phyloP scores from a whole-genome alignment of 2,888 invertebrate species.

The Melinaea menophilus region DNA sequence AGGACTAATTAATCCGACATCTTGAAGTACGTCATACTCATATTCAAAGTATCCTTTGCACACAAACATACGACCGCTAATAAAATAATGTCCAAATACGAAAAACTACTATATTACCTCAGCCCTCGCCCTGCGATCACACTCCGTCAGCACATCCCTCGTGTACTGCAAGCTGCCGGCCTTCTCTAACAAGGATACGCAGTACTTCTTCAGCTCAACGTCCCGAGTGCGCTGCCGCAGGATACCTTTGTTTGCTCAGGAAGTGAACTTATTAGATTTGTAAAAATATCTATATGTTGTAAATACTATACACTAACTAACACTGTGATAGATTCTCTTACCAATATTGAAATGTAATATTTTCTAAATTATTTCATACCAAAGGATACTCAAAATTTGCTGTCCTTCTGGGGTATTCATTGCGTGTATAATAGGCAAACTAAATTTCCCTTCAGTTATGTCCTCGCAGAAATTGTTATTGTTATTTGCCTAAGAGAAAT shows the following conservation, averaged over 20 bases:
- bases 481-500: slow-evolving; percentile 45
- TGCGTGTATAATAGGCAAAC: slow-evolving; percentile 93
- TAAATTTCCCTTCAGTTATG: slow-evolving; percentile 94
- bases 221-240: slow-evolving; percentile 82
- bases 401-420: slow-evolving; percentile 83
- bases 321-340: too few relatives aligned
- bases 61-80: too few relatives aligned
- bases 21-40: too few relatives aligned
- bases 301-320: too few relatives aligned
- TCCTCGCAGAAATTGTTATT: slow-evolving; percentile 95
- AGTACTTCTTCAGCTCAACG: slow-evolving; percentile 90
- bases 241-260: slow-evolving; percentile 18
- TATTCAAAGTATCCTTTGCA: too few relatives aligned
- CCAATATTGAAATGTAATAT: too few relatives aligned
- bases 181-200: slow-evolving; percentile 82
- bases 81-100: too few relatives aligned
- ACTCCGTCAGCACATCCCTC: slow-evolving; percentile 10
- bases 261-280: not conserved
- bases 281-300: too few relatives aligned
- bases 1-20: too few relatives aligned
- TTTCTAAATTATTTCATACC: too few relatives aligned
- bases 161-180: slow-evolving; percentile 27
- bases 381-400: slow-evolving; percentile 72
- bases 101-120: slow-evolving; percentile 13
- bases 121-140: slow-evolving; percentile 16